Evolutionary conservation across 37 sponge, comb jelly and placozoan species (phyloP).

Genomic region (Eunapius fragilis): DNA sequence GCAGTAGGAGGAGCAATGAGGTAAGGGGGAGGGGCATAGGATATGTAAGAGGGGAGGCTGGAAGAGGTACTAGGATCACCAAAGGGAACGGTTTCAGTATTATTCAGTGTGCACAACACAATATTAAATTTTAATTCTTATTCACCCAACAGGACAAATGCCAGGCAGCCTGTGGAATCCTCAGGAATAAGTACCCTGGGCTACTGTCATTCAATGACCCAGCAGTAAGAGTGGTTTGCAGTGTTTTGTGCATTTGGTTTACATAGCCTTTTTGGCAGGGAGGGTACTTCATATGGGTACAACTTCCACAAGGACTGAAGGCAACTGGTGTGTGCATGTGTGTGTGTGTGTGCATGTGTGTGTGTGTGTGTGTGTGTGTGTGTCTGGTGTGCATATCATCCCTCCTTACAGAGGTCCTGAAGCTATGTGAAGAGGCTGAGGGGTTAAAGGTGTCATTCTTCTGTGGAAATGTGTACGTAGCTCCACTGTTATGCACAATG

Average conservation of each 20-base stretch:
- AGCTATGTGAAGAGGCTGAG: constrained; percentile 8
- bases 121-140: constrained; percentile 24
- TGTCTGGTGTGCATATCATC: neutral
- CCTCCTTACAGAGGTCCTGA: constrained; percentile 1
- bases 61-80: neutral
- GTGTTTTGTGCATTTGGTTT: neutral
- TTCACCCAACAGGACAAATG: constrained; percentile 19
- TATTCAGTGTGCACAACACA: constrained; percentile 11
- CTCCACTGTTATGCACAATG: too few species aligned
- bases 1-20: neutral
- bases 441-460: constrained; percentile 6
- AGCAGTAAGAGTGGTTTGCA: neutral
- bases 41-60: too few species aligned
- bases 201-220: neutral
- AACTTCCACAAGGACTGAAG: constrained; percentile 46
- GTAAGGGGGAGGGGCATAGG: too few species aligned
- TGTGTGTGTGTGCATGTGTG: neutral
- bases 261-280: constrained; percentile 29
- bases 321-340: constrained; percentile 46
- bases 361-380: neutral
- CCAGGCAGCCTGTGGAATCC: neutral
- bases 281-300: constrained; percentile 76
- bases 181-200: neutral
- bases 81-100: too few species aligned
- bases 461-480: constrained; percentile 16